Evolutionary conservation across 2,113 vertebrate species (phyloP), one percentile per base, ranked within the genome.

Genomic region (Romanogobio albipinnatus): DNA sequence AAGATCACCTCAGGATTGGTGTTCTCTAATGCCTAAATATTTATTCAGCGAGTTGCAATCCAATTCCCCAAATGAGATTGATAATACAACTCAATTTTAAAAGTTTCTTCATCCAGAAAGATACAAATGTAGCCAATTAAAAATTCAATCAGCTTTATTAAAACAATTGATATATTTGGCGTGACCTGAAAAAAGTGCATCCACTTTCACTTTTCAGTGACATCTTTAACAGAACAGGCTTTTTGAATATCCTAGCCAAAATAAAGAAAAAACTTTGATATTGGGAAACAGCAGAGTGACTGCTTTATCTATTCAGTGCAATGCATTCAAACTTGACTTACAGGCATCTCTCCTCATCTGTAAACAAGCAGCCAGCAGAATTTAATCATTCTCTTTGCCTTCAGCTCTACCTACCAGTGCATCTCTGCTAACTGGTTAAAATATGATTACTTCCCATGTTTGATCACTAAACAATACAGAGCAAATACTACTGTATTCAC

Each of bases 121-220:
- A 36, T 43, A 22, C 66, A 70, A 36, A 39, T 11, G 36, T 70
- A 22, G 33, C 66, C 66, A 39, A 70, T 11, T 70, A 22, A 70
- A 70, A 70, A 43, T 43, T 43, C 2, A 43, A 22, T 71, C 33
- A 14, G 9, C 61, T 76, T 73, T 81, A 71, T 89, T 73, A 62
- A 86, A 83, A 49, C 68, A 2, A 17, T 87, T 89, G 87, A 89
- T 85, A 39, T 26, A 87, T 85, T 85, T 87, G 71, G 76, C 64
- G 49, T 86, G 64, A 76, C 86, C 73, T 4, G 26, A 43, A 29
- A 68, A 58, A 87, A 81, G 70, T 82, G 64, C 39, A 79, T 66
- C 26, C 39, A 82, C 59, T 14, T 76, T 9, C 5, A 51, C 43
- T 76, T 51, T 71, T 77, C 78, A 86, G 29, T 70, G 64, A 85